Percentiles rank a stretch among this genome's conserved stretches.
Evolutionary conservation across 2,797 vertebrate species (phyloP).

Genomic region (Falco novaeseelandiae): DNA sequence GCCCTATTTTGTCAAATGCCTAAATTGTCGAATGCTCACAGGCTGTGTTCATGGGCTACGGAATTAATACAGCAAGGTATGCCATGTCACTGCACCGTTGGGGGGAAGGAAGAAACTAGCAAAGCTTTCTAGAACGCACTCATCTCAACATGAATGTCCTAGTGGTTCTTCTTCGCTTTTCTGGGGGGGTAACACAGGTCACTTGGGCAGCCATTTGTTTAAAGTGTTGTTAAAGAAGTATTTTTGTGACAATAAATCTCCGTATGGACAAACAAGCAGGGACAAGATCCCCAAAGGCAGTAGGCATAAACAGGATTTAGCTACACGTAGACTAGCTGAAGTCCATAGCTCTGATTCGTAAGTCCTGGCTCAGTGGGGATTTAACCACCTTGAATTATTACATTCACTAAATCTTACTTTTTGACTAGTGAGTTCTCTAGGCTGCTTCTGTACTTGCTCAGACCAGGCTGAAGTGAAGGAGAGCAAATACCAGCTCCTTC

Average conservation of each 20-base stretch:
- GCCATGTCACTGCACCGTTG: rapidly evolving
- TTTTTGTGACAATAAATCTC: background rate
- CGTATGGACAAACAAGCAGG: background rate
- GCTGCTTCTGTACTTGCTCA: background rate
- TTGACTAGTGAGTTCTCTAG: too few species aligned
- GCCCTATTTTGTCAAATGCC: background rate
- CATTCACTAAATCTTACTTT: background rate
- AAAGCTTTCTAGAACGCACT: background rate
- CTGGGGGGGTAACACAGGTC: background rate
- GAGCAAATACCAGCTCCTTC: background rate
- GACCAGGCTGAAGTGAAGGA: background rate
- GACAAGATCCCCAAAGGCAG: background rate
- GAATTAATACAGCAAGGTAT: rapidly evolving
- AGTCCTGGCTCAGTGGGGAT: background rate
- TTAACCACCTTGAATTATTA: background rate
- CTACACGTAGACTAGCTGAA: background rate
- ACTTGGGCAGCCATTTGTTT: background rate
- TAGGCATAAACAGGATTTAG: background rate
- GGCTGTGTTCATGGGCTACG: background rate
- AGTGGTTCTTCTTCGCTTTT: background rate
- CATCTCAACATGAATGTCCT: background rate
- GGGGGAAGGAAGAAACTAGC: background rate
- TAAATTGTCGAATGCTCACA: background rate
- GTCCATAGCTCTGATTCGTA: background rate
- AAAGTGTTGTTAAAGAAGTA: too few species aligned